These are phyloP conservation scores for Cremastinae sp. DNA, from an alignment of 2,888 invertebrate species.

Conservation along the genomic window DNA sequence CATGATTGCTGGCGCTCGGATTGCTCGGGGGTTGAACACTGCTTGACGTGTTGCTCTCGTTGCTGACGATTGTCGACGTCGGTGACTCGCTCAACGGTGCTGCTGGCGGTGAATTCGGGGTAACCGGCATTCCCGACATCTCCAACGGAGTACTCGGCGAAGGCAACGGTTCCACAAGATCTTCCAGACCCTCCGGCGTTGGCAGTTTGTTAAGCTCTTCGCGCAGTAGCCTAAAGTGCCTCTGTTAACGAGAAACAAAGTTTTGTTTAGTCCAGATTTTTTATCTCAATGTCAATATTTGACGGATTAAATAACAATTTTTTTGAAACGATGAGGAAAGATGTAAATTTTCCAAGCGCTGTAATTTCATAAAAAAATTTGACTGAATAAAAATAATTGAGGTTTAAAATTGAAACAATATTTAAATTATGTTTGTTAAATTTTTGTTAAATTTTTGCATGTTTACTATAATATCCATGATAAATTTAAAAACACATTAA, in stretches of 20 bases:
- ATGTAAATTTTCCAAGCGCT: too few species aligned
- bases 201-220: conserved; percentile 93
- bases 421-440: too few species aligned
- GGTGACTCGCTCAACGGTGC: conserved; percentile 66
- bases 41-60: conserved; percentile 70
- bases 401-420: too few species aligned
- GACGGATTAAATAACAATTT: too few species aligned
- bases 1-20: conserved; percentile 72
- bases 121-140: conserved; percentile 72
- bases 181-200: conserved; percentile 88
- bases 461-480: too few species aligned
- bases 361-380: too few species aligned
- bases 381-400: too few species aligned
- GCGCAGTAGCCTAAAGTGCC: conserved; percentile 90
- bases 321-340: too few species aligned
- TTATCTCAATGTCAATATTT: not conserved
- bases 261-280: not conserved
- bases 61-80: conserved; percentile 62
- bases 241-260: conserved; percentile 80
- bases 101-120: conserved; percentile 72
- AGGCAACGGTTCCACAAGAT: conserved; percentile 83
- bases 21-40: conserved; percentile 64
- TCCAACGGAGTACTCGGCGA: conserved; percentile 79
- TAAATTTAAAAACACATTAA: too few species aligned
- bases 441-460: too few species aligned